Evolutionary conservation across 2,888 invertebrate genomes (phyloP), one percentile per base, ranked within the genome.

Genomic region (Pristionchus arcanus): DNA sequence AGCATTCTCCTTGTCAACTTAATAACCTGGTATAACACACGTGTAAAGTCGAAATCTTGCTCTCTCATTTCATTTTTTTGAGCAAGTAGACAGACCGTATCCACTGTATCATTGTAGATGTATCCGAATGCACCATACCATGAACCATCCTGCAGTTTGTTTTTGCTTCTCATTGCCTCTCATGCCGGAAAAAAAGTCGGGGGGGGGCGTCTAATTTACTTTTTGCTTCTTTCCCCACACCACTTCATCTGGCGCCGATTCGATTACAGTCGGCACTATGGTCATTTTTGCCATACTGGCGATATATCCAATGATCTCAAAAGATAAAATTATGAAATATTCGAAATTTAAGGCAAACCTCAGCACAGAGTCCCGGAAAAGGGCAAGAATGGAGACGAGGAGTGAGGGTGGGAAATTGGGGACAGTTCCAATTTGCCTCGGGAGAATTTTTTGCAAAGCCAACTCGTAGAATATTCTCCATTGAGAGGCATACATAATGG

Each of bases 351-450:
- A 42, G 9, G 9, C 42, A 42, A 42, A 85, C 85, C 59, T 85
- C 85, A 1, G 59, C 19, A 59, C 85, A 85, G 42, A 42, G 9
- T 42, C 86, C 86, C 1, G 86, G 66, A 42, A 37, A 66, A 9
- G 86, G 86, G 21, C 86, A 86, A 1, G 83, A 83, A 0, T 37
- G n/a, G n/a, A n/a, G 31, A 4, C 86, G 11, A 1, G 86, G 86
- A 3, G 21, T 66, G n/a, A 86, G 55, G 0, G 63, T 37, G n/a
- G 86, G 86, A 28, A 86, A 86, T 1, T 28, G 15, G 68, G 86
- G 86, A 55, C 86, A 86, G 21, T 86, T 68, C 66, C 86, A 63
- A 21, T 86, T 86, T 11, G 86, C 86, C 31, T 86, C 66, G 2
- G 86, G 84, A 16, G 84, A 1, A 55, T 13, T 55, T 55, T 13